Evolutionary conservation across 2,113 vertebrate genomes (phyloP).

Genomic region (Apteryx owenii): DNA sequence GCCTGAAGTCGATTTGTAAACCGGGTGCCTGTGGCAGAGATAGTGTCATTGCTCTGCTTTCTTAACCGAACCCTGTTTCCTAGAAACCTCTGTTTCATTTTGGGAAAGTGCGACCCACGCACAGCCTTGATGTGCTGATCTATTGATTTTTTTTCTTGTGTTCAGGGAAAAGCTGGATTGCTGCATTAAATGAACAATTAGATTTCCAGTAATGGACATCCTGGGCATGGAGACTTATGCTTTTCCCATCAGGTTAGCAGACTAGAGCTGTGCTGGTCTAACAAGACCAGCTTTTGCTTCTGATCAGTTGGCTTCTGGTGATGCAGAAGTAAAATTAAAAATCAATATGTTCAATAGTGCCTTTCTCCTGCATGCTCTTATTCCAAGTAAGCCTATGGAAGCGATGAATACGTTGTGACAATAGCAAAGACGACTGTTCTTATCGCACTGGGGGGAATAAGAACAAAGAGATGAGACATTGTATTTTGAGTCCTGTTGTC

Average conservation of each 20-base stretch:
- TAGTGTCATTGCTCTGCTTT: accelerated
- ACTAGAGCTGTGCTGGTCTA: background rate
- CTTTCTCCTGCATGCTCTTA: background rate
- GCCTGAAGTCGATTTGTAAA: too few relatives aligned
- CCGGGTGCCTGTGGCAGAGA: background rate
- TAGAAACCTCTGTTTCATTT: accelerated
- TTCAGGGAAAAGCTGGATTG: background rate
- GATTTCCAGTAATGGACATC: background rate
- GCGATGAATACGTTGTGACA: too few relatives aligned
- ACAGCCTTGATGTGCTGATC: background rate
- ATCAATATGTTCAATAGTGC: background rate
- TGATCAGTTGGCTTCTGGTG: background rate
- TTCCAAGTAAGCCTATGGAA: background rate
- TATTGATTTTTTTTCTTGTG: background rate
- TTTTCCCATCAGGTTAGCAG: background rate
- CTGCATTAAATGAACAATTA: background rate
- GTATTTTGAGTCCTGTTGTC: background rate
- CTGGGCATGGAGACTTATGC: background rate
- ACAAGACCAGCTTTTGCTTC: background rate
- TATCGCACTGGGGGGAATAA: background rate
- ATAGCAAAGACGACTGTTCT: background rate
- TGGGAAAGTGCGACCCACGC: background rate
- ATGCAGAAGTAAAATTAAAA: background rate
- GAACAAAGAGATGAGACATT: background rate
- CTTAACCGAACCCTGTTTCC: background rate